phyloP scores from a whole-genome alignment of 2,888 invertebrate genomes.

The Lochmaea capreae region DNA sequence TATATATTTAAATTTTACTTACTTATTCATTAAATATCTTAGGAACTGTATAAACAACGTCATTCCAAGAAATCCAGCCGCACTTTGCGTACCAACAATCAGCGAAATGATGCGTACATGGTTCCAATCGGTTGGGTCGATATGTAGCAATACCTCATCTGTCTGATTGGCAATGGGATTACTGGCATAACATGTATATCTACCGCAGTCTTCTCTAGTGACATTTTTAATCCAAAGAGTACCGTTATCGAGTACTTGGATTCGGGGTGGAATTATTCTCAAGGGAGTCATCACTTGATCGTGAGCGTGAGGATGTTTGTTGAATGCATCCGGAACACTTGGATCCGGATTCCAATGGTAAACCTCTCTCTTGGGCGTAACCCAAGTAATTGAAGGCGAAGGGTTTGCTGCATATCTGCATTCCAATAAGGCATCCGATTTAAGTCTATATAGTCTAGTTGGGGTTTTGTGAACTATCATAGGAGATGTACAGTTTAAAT shows the following conservation, averaged over 20 bases:
- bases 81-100: constrained; percentile 83
- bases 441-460: constrained; percentile 73
- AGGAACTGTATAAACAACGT: constrained; percentile 85
- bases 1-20: constrained; percentile 58
- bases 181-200: constrained; percentile 86
- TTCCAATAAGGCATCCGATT: constrained; percentile 77
- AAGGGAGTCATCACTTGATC: constrained; percentile 66
- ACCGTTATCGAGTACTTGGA: constrained; percentile 72
- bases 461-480: constrained; percentile 72
- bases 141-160: constrained; percentile 79
- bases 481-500: constrained; percentile 79
- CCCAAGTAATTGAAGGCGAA: constrained; percentile 85
- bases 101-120: constrained; percentile 87
- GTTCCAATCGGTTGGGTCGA: constrained; percentile 88
- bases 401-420: constrained; percentile 81
- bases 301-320: constrained; percentile 75
- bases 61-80: constrained; percentile 81
- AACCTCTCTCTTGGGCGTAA: constrained; percentile 79
- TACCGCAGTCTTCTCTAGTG: constrained; percentile 83
- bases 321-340: constrained; percentile 73
- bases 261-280: constrained; percentile 67
- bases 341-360: constrained; percentile 85
- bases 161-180: constrained; percentile 87
- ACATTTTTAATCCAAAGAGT: constrained; percentile 65
- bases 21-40: constrained; percentile 78